These are phyloP conservation scores for Xylocampa areola DNA, from an alignment of 2,888 invertebrate genomes.

Conservation along the genomic window DNA sequence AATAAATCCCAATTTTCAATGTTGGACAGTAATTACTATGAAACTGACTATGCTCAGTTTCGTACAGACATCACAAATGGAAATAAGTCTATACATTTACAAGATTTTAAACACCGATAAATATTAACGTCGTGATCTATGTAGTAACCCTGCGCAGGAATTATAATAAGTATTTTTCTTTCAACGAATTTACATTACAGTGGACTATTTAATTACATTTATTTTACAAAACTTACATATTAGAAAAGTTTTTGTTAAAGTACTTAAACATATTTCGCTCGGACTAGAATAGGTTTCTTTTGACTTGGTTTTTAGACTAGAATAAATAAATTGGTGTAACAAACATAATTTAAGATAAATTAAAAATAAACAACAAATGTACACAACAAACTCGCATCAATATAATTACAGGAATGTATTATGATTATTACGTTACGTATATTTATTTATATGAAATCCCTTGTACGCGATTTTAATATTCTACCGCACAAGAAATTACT, in stretches of 20 bases:
- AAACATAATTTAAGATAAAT: slow-evolving; percentile 67
- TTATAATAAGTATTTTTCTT: slow-evolving; percentile 58
- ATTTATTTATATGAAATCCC: slow-evolving; percentile 37
- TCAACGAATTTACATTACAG: slow-evolving; percentile 66
- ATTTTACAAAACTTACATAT: slow-evolving; percentile 69
- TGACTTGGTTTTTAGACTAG: slow-evolving; percentile 71
- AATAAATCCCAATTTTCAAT: slow-evolving; percentile 29
- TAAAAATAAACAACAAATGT: slow-evolving; percentile 70
- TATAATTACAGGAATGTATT: slow-evolving; percentile 74
- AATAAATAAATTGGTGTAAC: slow-evolving; percentile 67
- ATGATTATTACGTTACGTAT: slow-evolving; percentile 54
- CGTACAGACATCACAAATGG: slow-evolving; percentile 53
- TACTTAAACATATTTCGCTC: slow-evolving; percentile 54
- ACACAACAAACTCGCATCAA: slow-evolving; percentile 65
- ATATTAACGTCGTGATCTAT: slow-evolving; percentile 52
- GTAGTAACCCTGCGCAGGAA: slow-evolving; percentile 71
- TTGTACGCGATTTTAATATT: slow-evolving; percentile 22
- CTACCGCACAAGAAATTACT: slow-evolving; percentile 32
- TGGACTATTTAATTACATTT: slow-evolving; percentile 66
- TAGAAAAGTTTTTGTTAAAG: slow-evolving; percentile 57
- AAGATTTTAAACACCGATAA: slow-evolving; percentile 63
- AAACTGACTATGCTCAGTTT: slow-evolving; percentile 46
- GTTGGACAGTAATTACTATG: slow-evolving; percentile 46
- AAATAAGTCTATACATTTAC: slow-evolving; percentile 59
- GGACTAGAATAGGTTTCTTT: slow-evolving; percentile 69